Evolutionary conservation across 1,140 invertebrate genomes (phyloP), one percentile per base, ranked within the genome.

Genomic region (Drosophila teissieri): DNA sequence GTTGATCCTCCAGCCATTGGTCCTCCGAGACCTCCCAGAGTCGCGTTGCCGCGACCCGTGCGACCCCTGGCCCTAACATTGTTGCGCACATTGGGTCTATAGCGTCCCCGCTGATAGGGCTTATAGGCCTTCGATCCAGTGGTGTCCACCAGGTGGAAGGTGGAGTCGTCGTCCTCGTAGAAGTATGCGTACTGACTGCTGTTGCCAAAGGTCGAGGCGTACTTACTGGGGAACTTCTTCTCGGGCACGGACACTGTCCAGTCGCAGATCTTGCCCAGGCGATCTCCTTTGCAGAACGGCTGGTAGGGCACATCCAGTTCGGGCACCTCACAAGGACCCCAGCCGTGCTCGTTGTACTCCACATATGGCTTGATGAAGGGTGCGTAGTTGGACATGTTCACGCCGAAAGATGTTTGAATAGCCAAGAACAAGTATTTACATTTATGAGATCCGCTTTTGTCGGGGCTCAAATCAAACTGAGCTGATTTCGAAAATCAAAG

Each of bases 301-400:
- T 99, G 98, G 92, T 99, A 99, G 1, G 98, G 98, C 95, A 99
- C 98, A 93, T 99, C 98, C 91, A 98, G 96, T 48, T 97, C 97
- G 8, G 97, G 97, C 90, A 98, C 94, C 89, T 97, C 96, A 92
- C 95, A 97, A 14, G 98, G 98, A 3, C 98, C 98, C 98, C 98
- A 99, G 92, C 98, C 98, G 54, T 76, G 60, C 36, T 91, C 82
- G 19, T 92, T 92, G 67, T 88, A 92, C 51, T 92, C 81, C n/a
- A 92, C 72, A 8, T 63, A 55, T 0, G 91, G 91, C 65, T 92
- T 91, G 11, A 84, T 74, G 24, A 92, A 92, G 0, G 78, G 70
- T 6, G 82, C 69, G 57, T 78, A 82, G 6, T 53, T 27, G 2
- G 61, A 60, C 72, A 80, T 86, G 5, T 1, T 34, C 6, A 5